These are phyloP conservation scores for Piaya cayana DNA, from an alignment of 2,113 vertebrate species.

Conservation along the genomic window DNA sequence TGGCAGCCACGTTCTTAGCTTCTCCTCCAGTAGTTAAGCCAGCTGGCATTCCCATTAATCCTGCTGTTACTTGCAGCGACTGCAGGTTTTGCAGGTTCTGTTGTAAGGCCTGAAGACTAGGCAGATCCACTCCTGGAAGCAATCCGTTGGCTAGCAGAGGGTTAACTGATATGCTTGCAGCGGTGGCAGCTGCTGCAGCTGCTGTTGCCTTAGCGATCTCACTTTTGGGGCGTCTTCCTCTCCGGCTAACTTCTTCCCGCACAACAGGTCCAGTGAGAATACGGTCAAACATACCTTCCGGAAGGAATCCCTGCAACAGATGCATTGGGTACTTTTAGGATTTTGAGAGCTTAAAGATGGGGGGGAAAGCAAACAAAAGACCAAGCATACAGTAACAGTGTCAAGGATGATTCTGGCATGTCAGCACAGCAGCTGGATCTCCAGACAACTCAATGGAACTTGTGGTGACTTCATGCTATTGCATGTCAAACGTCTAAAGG, in stretches of 20 bases:
- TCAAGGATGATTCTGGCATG: background rate
- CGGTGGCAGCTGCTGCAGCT: conserved; percentile 53
- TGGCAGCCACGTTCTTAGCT: conserved; percentile 87
- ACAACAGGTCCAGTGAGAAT: conserved; percentile 97
- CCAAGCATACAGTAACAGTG: accelerated
- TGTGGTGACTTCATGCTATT: background rate
- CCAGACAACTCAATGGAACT: background rate
- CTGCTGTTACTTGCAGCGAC: conserved; percentile 92
- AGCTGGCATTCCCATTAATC: conserved; percentile 90
- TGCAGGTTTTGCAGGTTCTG: conserved; percentile 95
- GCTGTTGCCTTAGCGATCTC: conserved; percentile 84
- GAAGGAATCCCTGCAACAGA: conserved; percentile 89
- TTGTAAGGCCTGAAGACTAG: conserved; percentile 93
- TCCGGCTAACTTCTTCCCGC: conserved; percentile 93
- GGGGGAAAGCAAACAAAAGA: background rate
- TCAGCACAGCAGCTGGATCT: background rate
- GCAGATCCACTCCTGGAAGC: conserved; percentile 89
- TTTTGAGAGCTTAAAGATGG: background rate
- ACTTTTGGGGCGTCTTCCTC: conserved; percentile 95
- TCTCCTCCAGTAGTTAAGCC: conserved; percentile 84
- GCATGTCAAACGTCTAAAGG: accelerated
- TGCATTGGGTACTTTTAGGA: background rate
- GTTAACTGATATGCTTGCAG: conserved; percentile 73
- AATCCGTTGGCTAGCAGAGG: conserved; percentile 89
- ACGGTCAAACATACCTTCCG: conserved; percentile 95